Evolutionary conservation across 1,140 invertebrate species (phyloP), one percentile per base, ranked within the genome.

Genomic region (Meloidogyne hapla): DNA sequence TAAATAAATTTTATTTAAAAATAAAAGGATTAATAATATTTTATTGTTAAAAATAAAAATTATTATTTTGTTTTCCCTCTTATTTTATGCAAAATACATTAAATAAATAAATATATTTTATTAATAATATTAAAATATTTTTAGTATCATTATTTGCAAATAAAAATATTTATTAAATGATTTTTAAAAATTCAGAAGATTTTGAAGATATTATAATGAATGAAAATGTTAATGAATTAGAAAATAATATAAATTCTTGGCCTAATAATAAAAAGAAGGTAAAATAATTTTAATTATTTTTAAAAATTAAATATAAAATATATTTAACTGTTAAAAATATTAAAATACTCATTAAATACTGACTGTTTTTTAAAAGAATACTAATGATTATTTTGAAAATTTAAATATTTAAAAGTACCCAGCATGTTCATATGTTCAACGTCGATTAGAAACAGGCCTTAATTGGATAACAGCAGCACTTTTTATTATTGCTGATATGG

Each of bases 401-500:
- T n/a, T n/a, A n/a, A n/a, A n/a, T n/a, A 38, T 10, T 21, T 40
- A 72, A 62, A 42, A 61, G 15, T 73, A 73, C 71, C 42, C 21
- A 56, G 21, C 71, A 38, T 61, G 64, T 33, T 61, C 71, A 23
- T 38, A 15, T 21, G 40, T 38, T 23, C 71, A 73, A 63, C 71
- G 71, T 26, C 21, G 71, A 4, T 61, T 38, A 65, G 18, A 28
- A 45, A 77, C 79, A 25, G 79, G 79, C 0, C 67, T 80, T 18
- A 65, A 80, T 61, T 80, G 77, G 77, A 69, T 80, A 23, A 80
- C 70, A 4, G 77, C 79, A 4, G 79, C 72, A 26, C n/a, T 80
- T 21, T 80, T 80, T 65, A 80, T 80, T 61, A 79, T 82, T n/a
- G 81, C 80, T 26, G 81, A 82, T 72, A 82, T 82, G 64, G 81